Conservation (phyloP, 1,140 invertebrate species). For the Centruroides vittatus region DNA sequence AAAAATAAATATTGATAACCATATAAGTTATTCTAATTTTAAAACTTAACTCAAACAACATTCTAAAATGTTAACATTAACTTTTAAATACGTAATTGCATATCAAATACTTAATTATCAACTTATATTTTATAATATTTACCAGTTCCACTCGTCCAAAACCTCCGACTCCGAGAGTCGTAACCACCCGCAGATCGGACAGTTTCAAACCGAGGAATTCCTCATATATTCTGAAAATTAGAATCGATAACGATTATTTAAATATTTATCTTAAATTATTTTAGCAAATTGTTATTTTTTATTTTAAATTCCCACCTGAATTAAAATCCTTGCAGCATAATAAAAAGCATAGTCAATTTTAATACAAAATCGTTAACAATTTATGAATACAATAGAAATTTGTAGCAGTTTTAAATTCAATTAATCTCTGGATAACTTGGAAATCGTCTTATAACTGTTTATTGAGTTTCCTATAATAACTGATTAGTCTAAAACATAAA, state of each 20-base stretch:
- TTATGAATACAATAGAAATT: no score
- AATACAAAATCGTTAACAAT: background rate
- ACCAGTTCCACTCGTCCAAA: constrained; percentile 96
- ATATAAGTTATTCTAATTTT: no score
- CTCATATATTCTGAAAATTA: constrained; percentile 53
- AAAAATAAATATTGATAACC: no score
- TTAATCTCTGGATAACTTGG: no score
- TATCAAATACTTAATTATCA: background rate
- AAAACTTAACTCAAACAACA: no score
- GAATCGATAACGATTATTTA: background rate
- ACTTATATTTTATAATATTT: constrained; percentile 29
- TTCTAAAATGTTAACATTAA: background rate
- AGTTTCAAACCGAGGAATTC: constrained; percentile 71
- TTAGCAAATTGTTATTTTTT: background rate
- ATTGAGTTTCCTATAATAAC: no score
- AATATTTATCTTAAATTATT: background rate
- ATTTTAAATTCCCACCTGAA: background rate
- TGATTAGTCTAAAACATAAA: no score
- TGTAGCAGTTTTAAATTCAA: no score
- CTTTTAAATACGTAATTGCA: background rate
- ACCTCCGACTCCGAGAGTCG: constrained; percentile 82
- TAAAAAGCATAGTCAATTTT: no score
- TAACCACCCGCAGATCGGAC: constrained; percentile 67
- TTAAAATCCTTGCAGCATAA: no score
- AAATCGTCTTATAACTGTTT: no score